Conservation (phyloP, 2,797 vertebrate genomes). For the Anguilla anguilla region DNA sequence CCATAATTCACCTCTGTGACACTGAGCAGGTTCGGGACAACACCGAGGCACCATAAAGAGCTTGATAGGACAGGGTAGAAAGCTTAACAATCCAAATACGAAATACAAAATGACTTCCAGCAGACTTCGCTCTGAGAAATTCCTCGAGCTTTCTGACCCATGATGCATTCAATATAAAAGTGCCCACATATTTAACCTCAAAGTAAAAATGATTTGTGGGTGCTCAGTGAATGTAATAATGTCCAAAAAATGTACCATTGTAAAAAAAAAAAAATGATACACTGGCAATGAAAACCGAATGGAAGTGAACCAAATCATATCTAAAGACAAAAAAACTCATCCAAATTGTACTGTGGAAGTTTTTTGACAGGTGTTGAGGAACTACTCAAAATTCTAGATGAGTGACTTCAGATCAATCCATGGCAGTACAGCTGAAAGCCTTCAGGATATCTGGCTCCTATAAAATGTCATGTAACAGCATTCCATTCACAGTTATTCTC, state of each 20-base stretch:
- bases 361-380: slow-evolving; percentile 11
- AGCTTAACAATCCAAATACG: not conserved
- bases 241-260: not conserved
- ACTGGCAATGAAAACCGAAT: not conserved
- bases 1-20: not conserved
- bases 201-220: not conserved
- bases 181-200: not conserved
- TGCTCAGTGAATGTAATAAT: not conserved
- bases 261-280: not conserved
- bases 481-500: not conserved
- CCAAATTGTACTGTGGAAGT: not conserved
- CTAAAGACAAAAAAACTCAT: not conserved
- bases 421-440: not conserved
- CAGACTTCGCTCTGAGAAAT: not conserved
- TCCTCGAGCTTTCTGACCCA: not conserved
- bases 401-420: not conserved
- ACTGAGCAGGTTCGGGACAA: not conserved
- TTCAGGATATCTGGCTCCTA: not conserved
- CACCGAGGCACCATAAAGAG: not conserved
- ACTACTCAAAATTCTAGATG: not conserved
- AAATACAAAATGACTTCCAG: not conserved
- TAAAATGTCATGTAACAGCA: not conserved
- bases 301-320: not conserved
- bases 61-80: not conserved
- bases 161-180: not conserved